These are phyloP conservation scores for Drosophila chauvacae DNA, from an alignment of 1,140 invertebrate genomes.

Conservation along the genomic window DNA sequence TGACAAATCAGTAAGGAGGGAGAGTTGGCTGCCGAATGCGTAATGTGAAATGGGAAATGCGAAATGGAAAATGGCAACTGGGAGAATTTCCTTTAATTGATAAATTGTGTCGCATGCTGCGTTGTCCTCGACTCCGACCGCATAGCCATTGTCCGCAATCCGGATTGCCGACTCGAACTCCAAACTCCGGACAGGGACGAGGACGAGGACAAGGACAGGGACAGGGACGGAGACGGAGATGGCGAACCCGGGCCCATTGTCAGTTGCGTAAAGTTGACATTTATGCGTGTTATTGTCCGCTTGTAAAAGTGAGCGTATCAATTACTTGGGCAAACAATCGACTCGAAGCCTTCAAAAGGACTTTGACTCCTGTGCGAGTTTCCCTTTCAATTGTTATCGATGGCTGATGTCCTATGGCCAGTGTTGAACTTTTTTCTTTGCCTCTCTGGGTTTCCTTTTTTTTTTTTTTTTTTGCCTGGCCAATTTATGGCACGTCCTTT, in stretches of 20 bases:
- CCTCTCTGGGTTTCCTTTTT: constrained; percentile 9
- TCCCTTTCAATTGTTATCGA: constrained; percentile 50
- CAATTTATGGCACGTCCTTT: constrained; percentile 68
- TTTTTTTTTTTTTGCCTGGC: constrained; percentile 45
- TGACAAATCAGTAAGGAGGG: neutral
- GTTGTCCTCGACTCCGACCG: constrained; percentile 49
- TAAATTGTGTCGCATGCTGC: constrained; percentile 79
- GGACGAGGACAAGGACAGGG: neutral
- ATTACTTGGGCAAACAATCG: constrained; percentile 80
- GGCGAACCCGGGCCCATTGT: constrained; percentile 33
- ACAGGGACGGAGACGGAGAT: neutral
- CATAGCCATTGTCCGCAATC: constrained; percentile 31
- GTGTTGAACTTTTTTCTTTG: constrained; percentile 43
- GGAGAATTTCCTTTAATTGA: constrained; percentile 63
- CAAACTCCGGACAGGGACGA: neutral
- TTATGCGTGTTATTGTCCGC: constrained; percentile 68
- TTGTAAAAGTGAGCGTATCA: constrained; percentile 73
- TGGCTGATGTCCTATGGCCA: constrained; percentile 33
- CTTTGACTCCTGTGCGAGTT: constrained; percentile 31
- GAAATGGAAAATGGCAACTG: constrained; percentile 28
- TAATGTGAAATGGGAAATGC: constrained; percentile 21
- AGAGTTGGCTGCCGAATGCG: constrained; percentile 5
- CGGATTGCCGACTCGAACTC: neutral
- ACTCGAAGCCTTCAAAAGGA: constrained; percentile 44
- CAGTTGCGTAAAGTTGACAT: constrained; percentile 78